These are phyloP conservation scores for Pomacea canaliculata DNA, from an alignment of 2,888 invertebrate genomes.

Conservation along the genomic window DNA sequence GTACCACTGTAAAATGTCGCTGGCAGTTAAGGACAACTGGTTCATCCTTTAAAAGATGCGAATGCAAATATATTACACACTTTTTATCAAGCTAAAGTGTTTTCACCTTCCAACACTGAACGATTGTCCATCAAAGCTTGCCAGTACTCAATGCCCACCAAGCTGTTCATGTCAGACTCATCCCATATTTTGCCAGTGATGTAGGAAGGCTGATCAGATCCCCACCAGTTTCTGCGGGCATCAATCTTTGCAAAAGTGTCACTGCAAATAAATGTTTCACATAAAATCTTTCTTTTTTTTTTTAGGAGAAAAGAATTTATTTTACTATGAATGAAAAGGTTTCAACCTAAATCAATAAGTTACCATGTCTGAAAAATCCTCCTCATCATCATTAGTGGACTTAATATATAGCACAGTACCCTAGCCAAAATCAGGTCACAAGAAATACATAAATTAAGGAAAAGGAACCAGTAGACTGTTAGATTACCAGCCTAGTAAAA, in stretches of 20 bases:
- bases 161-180: conserved; percentile 51
- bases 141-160: conserved; percentile 73
- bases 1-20: no score
- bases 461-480: no score
- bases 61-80: no score
- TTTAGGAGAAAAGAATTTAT: neutral
- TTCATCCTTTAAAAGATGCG: no score
- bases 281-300: neutral
- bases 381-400: no score
- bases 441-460: no score
- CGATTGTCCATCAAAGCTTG: conserved; percentile 90
- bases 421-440: no score
- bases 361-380: neutral
- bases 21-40: no score
- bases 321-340: neutral
- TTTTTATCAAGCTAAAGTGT: no score
- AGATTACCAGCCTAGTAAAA: no score
- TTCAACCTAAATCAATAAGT: neutral
- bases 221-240: conserved; percentile 69
- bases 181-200: conserved; percentile 67
- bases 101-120: conserved; percentile 72
- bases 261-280: neutral
- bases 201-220: conserved; percentile 53
- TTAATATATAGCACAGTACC: no score
- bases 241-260: conserved; percentile 39